Percentiles rank a stretch among this genome's conserved stretches.
Evolutionary conservation across 2,888 invertebrate species (phyloP).

Genomic region (Lutraria lutraria): DNA sequence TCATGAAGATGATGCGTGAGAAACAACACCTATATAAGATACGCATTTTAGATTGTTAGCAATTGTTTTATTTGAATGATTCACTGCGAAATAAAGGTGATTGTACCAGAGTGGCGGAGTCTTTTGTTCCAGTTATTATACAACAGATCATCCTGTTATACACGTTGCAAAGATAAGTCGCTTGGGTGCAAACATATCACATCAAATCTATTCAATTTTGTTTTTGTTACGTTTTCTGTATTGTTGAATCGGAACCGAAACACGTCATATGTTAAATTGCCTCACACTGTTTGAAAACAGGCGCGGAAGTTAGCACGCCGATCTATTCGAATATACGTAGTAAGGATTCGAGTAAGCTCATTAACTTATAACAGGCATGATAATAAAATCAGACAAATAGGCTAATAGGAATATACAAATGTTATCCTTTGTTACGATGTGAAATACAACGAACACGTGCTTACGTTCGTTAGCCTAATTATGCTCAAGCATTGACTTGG

Average conservation of each 20-base stretch:
- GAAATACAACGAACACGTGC: background rate
- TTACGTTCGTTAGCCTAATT: background rate
- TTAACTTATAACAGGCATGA: constrained; percentile 15
- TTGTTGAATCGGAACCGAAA: background rate
- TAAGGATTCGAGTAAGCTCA: background rate
- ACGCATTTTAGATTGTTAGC: too few species aligned
- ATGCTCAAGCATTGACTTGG: background rate
- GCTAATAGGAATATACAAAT: background rate
- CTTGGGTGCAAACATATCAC: background rate
- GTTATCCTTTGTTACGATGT: background rate
- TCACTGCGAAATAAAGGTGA: too few species aligned
- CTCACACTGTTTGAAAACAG: constrained; percentile 6
- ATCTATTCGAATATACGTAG: background rate
- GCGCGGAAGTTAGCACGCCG: background rate
- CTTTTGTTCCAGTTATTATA: too few species aligned
- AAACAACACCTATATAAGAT: too few species aligned
- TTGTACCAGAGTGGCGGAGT: too few species aligned
- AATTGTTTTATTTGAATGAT: too few species aligned
- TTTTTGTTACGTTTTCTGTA: too few species aligned
- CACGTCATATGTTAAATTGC: background rate
- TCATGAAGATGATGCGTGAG: too few species aligned
- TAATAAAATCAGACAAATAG: too few species aligned
- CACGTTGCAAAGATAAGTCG: background rate
- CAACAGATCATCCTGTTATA: too few species aligned
- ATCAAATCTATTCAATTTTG: background rate